Evolutionary conservation across 2,797 vertebrate species (phyloP).

Genomic region (Sebastes trivittatus): DNA sequence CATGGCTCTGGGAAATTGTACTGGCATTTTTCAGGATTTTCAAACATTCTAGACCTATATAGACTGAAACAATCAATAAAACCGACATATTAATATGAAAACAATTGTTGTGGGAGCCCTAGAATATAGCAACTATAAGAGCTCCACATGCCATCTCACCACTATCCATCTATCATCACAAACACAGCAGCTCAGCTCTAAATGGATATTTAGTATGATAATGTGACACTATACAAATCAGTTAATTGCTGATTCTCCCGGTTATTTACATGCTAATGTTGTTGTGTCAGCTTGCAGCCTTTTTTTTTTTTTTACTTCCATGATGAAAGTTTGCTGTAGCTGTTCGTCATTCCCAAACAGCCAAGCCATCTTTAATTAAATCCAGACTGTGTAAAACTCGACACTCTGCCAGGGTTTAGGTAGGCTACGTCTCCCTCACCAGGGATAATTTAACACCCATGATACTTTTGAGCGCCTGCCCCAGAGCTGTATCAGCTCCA

Average conservation of each 20-base stretch:
- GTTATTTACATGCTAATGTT: constrained; percentile 39
- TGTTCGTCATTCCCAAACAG: not conserved
- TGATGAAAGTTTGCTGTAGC: constrained; percentile 12
- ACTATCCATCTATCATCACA: not conserved
- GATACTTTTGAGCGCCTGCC: constrained; percentile 21
- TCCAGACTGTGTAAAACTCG: not conserved
- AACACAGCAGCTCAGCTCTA: constrained; percentile 24
- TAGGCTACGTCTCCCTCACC: constrained; percentile 16
- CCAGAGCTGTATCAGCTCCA: constrained; percentile 17
- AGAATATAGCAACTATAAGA: not conserved
- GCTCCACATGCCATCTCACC: not conserved
- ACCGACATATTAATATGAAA: not conserved
- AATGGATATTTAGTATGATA: constrained; percentile 30
- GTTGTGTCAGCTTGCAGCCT: constrained; percentile 10
- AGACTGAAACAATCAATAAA: not conserved
- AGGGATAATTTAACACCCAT: constrained; percentile 37
- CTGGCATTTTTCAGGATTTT: not conserved
- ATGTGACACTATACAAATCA: constrained; percentile 40
- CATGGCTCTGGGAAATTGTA: not conserved
- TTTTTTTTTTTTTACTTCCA: not conserved
- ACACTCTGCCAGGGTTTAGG: not conserved
- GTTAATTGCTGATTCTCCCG: constrained; percentile 37
- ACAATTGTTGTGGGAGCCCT: not conserved
- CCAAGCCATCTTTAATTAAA: constrained; percentile 19
- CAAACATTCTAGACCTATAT: not conserved